These are phyloP conservation scores for Trichopria drosophilae DNA, from an alignment of 2,888 invertebrate species.

Conservation along the genomic window DNA sequence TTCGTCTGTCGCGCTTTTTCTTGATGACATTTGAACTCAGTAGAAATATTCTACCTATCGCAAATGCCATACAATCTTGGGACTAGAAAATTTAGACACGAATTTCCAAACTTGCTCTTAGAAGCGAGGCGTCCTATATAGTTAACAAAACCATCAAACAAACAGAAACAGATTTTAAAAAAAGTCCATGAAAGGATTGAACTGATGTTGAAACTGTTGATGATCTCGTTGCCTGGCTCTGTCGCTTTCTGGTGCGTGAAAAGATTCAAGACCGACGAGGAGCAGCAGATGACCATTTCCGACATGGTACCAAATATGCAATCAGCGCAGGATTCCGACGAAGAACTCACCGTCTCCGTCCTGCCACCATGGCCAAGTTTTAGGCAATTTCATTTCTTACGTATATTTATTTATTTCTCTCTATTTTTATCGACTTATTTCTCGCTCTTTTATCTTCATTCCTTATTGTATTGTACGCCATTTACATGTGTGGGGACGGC, in stretches of 20 bases:
- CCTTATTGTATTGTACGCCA: too few relatives aligned
- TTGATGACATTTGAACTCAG: too few relatives aligned
- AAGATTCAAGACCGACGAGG: constrained; percentile 58
- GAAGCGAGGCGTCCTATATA: too few relatives aligned
- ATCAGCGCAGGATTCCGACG: constrained; percentile 56
- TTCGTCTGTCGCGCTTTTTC: too few relatives aligned
- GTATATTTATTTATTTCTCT: constrained; percentile 54
- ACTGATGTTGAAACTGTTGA: constrained; percentile 51
- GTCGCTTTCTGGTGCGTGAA: too few relatives aligned
- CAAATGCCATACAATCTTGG: too few relatives aligned
- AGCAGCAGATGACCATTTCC: constrained; percentile 53
- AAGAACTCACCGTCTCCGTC: constrained; percentile 58
- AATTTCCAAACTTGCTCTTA: too few relatives aligned
- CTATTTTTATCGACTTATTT: constrained; percentile 37
- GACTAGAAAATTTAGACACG: too few relatives aligned
- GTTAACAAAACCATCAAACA: too few relatives aligned
- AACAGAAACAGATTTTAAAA: too few relatives aligned
- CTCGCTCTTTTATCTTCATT: constrained; percentile 28
- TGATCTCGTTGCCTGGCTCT: constrained; percentile 58
- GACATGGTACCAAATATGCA: constrained; percentile 43
- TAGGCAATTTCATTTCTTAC: constrained; percentile 59
- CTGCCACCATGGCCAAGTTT: constrained; percentile 59
- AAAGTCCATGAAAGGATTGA: constrained; percentile 42
- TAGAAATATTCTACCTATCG: too few relatives aligned
- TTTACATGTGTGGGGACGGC: too few relatives aligned